Evolutionary conservation across 2,113 vertebrate genomes (phyloP).

Genomic region (Saccopteryx leptura): DNA sequence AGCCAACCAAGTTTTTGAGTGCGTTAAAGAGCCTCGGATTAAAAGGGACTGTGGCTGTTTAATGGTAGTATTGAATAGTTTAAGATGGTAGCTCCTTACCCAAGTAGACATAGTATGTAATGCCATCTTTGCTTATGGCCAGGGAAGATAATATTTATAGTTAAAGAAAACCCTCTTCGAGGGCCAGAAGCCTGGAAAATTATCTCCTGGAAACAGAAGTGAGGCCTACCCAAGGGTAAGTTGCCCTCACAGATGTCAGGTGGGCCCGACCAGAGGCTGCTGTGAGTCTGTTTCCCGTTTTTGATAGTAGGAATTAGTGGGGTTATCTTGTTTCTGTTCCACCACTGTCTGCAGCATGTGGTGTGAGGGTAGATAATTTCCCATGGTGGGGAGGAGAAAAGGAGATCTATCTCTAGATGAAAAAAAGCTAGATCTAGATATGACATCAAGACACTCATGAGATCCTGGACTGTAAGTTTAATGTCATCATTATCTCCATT

Average conservation of each 20-base stretch:
- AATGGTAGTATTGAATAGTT: neutral
- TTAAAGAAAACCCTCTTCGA: neutral
- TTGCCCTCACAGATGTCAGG: fast-evolving
- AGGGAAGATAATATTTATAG: neutral
- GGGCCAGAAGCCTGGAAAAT: neutral
- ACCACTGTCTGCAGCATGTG: too few relatives aligned
- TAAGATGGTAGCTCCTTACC: neutral
- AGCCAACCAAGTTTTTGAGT: neutral
- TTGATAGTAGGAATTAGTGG: neutral
- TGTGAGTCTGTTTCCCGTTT: neutral
- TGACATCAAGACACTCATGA: neutral
- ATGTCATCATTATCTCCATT: neutral
- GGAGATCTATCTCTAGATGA: neutral
- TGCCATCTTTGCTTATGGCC: neutral
- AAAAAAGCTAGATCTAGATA: neutral
- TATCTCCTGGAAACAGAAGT: neutral
- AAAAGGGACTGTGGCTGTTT: neutral
- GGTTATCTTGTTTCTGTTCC: neutral
- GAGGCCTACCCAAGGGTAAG: neutral
- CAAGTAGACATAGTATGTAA: neutral
- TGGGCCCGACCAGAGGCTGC: neutral
- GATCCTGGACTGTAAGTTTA: neutral
- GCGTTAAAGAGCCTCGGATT: neutral
- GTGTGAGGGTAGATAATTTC: neutral
- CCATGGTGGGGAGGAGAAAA: fast-evolving